These are phyloP conservation scores for Andricus curvator DNA, from an alignment of 2,888 invertebrate genomes.

Conservation along the genomic window DNA sequence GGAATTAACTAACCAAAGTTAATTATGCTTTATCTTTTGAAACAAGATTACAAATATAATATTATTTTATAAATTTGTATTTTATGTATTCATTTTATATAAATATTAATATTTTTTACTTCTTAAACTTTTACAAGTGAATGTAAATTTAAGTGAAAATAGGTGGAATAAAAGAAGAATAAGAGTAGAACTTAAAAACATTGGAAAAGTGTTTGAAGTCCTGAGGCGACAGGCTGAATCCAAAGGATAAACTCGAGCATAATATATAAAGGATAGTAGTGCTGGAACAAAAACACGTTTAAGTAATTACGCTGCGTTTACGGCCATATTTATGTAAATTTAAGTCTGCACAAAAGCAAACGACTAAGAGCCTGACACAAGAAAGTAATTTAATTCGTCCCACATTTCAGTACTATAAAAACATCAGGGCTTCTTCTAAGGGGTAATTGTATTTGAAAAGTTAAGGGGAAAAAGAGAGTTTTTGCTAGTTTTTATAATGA, in stretches of 20 bases:
- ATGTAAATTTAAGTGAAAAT: background rate
- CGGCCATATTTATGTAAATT: conserved; percentile 20
- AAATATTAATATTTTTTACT: background rate
- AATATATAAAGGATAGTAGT: background rate
- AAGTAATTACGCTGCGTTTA: background rate
- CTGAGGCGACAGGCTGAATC: conserved; percentile 5
- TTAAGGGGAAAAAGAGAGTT: background rate
- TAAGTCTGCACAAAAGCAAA: conserved; percentile 8
- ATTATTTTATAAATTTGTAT: no score
- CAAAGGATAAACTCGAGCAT: background rate
- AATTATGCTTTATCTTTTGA: background rate
- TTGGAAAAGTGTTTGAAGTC: background rate
- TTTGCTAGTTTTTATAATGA: background rate
- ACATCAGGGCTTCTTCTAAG: background rate
- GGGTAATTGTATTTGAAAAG: background rate
- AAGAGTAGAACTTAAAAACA: background rate
- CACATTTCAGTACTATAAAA: background rate
- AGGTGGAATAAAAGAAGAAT: background rate
- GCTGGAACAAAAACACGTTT: background rate
- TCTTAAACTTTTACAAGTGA: background rate
- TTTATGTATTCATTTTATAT: background rate
- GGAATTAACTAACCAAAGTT: background rate
- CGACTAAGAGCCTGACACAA: background rate
- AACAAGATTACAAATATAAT: background rate
- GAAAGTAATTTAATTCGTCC: background rate